Evolutionary conservation across 2,113 vertebrate species (phyloP).

Genomic region (Cheilinus undulatus): DNA sequence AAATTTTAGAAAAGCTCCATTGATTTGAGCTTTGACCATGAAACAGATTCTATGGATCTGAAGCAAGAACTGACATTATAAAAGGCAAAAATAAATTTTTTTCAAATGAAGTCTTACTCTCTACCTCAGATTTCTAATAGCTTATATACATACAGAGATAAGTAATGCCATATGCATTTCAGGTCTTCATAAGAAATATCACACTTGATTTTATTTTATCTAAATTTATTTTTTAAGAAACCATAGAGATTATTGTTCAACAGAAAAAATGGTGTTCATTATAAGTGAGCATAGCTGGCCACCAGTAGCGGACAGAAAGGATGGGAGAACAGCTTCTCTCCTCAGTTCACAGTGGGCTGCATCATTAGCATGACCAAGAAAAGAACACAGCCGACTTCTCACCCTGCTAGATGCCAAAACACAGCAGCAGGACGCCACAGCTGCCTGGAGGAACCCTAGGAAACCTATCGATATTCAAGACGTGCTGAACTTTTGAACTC

Average conservation of each 20-base stretch:
- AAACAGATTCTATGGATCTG: no score
- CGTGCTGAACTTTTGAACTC: constrained; percentile 48
- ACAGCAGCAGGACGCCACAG: constrained; percentile 2
- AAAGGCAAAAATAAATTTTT: no score
- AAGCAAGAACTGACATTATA: no score
- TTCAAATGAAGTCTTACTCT: no score
- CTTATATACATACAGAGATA: no score
- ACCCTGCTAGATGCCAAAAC: constrained; percentile 23
- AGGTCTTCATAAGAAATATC: no score
- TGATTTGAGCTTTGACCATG: no score
- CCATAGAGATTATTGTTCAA: not conserved
- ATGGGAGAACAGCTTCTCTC: not conserved
- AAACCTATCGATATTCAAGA: constrained; percentile 10
- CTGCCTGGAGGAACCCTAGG: not conserved
- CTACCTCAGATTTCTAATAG: no score
- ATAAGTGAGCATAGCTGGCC: constrained; percentile 8
- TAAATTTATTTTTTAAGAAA: not conserved
- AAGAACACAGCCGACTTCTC: constrained; percentile 33
- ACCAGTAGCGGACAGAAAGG: constrained; percentile 1
- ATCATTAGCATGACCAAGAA: constrained; percentile 43
- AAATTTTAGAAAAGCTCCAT: no score
- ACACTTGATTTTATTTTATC: no score
- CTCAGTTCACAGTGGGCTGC: constrained; percentile 24
- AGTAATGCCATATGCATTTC: not conserved
- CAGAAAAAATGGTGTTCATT: not conserved